These are phyloP conservation scores for Aproaerema taeniolella DNA, from an alignment of 2,888 invertebrate species.

Conservation along the genomic window DNA sequence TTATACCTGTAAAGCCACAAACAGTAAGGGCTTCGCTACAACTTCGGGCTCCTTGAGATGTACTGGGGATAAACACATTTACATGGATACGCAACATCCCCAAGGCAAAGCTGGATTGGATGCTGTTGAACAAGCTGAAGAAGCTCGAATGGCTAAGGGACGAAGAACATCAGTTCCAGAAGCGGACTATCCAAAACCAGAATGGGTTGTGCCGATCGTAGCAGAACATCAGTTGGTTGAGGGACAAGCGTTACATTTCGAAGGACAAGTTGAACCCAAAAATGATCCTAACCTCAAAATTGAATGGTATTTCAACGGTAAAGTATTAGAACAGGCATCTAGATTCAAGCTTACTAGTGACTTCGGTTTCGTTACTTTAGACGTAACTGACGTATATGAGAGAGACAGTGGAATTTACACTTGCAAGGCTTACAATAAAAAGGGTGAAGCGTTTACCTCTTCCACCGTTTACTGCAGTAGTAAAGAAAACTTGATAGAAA, in stretches of 20 bases:
- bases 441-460: slow-evolving; percentile 94
- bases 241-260: slow-evolving; percentile 91
- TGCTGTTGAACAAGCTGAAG: slow-evolving; percentile 93
- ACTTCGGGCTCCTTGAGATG: slow-evolving; percentile 93
- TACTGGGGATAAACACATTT: slow-evolving; percentile 87
- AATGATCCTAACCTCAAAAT: slow-evolving; percentile 93
- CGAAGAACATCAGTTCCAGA: slow-evolving; percentile 85
- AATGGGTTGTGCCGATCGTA: slow-evolving; percentile 89
- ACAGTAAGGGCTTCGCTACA: slow-evolving; percentile 91
- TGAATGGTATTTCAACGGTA: slow-evolving; percentile 97
- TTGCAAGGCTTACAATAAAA: slow-evolving; percentile 91
- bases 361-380: slow-evolving; percentile 97
- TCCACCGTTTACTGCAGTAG: slow-evolving; percentile 91
- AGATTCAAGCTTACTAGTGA: slow-evolving; percentile 95
- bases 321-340: slow-evolving; percentile 89
- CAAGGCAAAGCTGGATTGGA: slow-evolving; percentile 94
- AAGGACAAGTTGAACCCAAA: slow-evolving; percentile 96
- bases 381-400: slow-evolving; percentile 93
- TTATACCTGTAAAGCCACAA: slow-evolving; percentile 93
- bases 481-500: slow-evolving; percentile 89
- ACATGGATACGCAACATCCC: slow-evolving; percentile 95
- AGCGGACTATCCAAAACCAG: slow-evolving; percentile 87
- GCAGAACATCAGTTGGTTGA: slow-evolving; percentile 89
- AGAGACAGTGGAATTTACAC: slow-evolving; percentile 96
- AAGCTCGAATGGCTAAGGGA: slow-evolving; percentile 84